phyloP scores from a whole-genome alignment of 2,113 vertebrate species.

The Chrysochloris asiatica region DNA sequence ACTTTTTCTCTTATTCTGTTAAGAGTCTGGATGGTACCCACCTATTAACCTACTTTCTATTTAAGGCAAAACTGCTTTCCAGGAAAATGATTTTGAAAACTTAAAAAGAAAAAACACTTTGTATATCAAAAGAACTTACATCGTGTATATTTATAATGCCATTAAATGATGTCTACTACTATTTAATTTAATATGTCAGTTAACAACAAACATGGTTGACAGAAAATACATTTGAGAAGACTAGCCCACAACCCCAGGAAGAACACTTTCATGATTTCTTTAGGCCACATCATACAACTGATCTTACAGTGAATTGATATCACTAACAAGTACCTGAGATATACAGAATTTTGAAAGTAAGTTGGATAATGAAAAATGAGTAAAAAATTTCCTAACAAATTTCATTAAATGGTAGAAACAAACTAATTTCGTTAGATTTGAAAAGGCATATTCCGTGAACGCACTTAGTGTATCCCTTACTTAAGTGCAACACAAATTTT shows the following conservation, averaged over 20 bases:
- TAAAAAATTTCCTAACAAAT: slow-evolving; percentile 18
- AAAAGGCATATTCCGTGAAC: no score
- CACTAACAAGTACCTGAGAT: not conserved
- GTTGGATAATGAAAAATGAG: not conserved
- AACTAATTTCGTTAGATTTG: not conserved
- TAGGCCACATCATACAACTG: not conserved
- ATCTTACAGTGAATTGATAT: not conserved
- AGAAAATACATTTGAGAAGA: not conserved
- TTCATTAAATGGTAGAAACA: not conserved
- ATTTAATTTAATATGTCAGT: slow-evolving; percentile 9
- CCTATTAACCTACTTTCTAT: slow-evolving; percentile 75
- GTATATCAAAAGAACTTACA: slow-evolving; percentile 37
- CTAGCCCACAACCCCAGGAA: not conserved
- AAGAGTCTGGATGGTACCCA: slow-evolving; percentile 59
- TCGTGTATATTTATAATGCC: slow-evolving; percentile 6
- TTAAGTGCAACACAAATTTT: slow-evolving; percentile 21
- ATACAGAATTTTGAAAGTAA: not conserved
- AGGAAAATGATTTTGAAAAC: slow-evolving; percentile 61
- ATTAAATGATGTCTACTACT: slow-evolving; percentile 26
- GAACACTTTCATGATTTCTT: slow-evolving; percentile 4
- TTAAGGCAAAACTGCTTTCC: slow-evolving; percentile 65
- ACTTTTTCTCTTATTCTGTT: slow-evolving; percentile 52
- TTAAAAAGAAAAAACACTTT: slow-evolving; percentile 33
- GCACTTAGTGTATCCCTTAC: slow-evolving; percentile 8
- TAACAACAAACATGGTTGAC: not conserved